Base-by-base conservation (phyloP, 2,797 vertebrate genomes). In the Sebastiscus albofasciatus region DNA sequence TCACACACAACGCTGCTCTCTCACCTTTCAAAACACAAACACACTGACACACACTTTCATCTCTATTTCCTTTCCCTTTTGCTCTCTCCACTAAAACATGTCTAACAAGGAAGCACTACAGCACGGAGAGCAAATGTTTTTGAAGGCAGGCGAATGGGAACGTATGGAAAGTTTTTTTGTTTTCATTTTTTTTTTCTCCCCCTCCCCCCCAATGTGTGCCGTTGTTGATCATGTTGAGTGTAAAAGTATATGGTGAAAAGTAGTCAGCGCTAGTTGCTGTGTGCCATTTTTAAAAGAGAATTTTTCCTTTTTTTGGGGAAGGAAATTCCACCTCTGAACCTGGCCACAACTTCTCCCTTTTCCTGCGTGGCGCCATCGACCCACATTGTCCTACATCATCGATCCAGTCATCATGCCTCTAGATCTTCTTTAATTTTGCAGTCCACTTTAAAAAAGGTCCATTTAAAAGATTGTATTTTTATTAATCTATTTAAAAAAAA, bases 391-490 rank as follows among this genome's bases (percentile, higher is more conserved):
- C 83, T 42, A 33, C 67, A 49, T 87, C 95, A 96, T 95, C 90
- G 95, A 96, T 96, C 96, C 95, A 93, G 92, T 96, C 95, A 95
- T 96, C 96, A 96, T 95, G 94, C 96, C 95, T 93, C 92, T 92
- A 96, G 96, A 96, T 96, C 93, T 92, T 77, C 72, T 83, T 91
- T 93, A 93, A 96, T 96, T 97, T 97, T 96, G 96, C 97, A 96
- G 96, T 97, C 95, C 90, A 92, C 93, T 96, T 96, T 96, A 96
- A 97, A 95, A 95, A 97, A 97, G 95, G 95, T 97, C 96, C 96
- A 97, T 96, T 91, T 86, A 90, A 97, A 97, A 98, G 97, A 98
- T 97, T 98, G 97, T 99, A 99, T 99, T 99, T 99, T 99, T 99
- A 98, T 98, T 97, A 97, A 94, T 91, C 97, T 99, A 99, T 99